Percentiles rank a stretch among this genome's conserved stretches.
These are phyloP conservation scores for Poecilobothrus nobilitatus DNA, from an alignment of 2,888 invertebrate species.

Conservation along the genomic window DNA sequence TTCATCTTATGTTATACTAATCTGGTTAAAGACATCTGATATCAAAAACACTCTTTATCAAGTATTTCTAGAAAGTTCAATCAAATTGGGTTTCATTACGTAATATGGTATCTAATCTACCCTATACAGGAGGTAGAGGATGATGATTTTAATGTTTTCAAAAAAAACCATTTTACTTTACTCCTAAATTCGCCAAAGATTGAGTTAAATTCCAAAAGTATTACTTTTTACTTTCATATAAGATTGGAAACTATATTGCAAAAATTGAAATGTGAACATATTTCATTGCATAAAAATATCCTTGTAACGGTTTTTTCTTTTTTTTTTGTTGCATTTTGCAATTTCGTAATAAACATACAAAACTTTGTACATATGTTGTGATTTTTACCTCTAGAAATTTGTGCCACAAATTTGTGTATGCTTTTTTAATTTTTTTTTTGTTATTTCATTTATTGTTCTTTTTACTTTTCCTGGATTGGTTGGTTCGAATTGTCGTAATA, in stretches of 20 bases:
- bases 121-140: too few relatives aligned
- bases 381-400: not conserved
- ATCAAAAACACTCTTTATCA: too few relatives aligned
- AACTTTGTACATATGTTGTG: conserved; percentile 4
- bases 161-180: too few relatives aligned
- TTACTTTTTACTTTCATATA: too few relatives aligned
- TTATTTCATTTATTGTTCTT: not conserved
- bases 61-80: too few relatives aligned
- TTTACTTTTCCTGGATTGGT: not conserved
- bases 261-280: not conserved
- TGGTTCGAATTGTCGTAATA: not conserved
- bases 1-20: too few relatives aligned
- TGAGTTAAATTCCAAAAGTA: too few relatives aligned
- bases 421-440: not conserved
- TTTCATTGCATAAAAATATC: not conserved
- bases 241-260: not conserved
- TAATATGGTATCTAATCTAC: too few relatives aligned
- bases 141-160: too few relatives aligned
- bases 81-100: too few relatives aligned
- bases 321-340: not conserved
- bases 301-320: not conserved
- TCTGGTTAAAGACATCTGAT: too few relatives aligned
- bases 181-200: too few relatives aligned
- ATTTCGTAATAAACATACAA: not conserved
- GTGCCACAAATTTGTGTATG: not conserved